Percentiles rank a stretch among this genome's conserved stretches.
These are phyloP conservation scores for Meandrusa payeni DNA, from an alignment of 2,888 invertebrate species.

Conservation along the genomic window DNA sequence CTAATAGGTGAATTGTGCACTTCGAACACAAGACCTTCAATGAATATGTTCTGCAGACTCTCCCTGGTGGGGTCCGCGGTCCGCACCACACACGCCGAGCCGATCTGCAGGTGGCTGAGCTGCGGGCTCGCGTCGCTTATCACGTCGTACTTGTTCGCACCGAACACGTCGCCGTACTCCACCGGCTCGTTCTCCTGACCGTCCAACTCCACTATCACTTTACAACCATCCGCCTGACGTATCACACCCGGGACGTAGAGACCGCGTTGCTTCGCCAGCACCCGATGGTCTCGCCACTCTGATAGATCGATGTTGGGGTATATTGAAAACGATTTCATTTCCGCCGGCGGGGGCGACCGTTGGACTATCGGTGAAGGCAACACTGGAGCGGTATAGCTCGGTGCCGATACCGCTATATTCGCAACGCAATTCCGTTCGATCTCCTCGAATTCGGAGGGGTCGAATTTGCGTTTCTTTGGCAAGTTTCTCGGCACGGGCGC, in stretches of 20 bases:
- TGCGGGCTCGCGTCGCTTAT: constrained; percentile 96
- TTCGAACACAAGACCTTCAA: constrained; percentile 89
- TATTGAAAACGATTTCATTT: constrained; percentile 66
- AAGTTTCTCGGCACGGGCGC: constrained; percentile 86
- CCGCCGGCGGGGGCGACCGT: constrained; percentile 78
- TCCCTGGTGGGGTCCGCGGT: constrained; percentile 81
- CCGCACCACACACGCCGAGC: constrained; percentile 90
- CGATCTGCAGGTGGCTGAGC: constrained; percentile 88
- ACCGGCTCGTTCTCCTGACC: constrained; percentile 85
- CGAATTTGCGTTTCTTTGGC: constrained; percentile 96
- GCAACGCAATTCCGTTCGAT: constrained; percentile 76
- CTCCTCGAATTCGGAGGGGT: constrained; percentile 89
- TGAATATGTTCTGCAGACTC: constrained; percentile 87
- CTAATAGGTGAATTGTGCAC: constrained; percentile 70
- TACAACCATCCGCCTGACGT: constrained; percentile 84
- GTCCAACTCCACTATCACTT: constrained; percentile 91
- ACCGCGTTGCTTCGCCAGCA: constrained; percentile 91
- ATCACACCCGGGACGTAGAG: constrained; percentile 94
- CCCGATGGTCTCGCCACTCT: constrained; percentile 96
- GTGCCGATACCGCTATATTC: constrained; percentile 55
- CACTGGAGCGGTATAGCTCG: constrained; percentile 52
- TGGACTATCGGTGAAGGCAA: constrained; percentile 63
- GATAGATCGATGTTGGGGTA: constrained; percentile 90
- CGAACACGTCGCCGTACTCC: constrained; percentile 89
- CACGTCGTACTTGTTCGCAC: constrained; percentile 90